Evolutionary conservation across 2,113 vertebrate genomes (phyloP).

Genomic region (Nyctereutes procyonoides): DNA sequence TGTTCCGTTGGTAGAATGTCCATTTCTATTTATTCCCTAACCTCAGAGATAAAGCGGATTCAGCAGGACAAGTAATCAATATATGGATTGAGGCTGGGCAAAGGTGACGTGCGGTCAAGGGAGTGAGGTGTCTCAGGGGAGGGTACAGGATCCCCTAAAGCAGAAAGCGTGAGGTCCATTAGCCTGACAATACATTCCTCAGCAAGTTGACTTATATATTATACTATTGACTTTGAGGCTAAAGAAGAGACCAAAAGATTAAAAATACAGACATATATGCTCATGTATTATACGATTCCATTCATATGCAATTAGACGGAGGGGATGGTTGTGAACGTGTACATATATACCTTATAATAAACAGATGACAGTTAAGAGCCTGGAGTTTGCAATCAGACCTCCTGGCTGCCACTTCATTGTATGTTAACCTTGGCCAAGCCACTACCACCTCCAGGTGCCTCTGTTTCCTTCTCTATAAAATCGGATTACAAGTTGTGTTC

Average conservation of each 20-base stretch:
- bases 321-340: too few relatives aligned
- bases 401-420: neutral
- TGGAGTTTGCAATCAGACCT: neutral
- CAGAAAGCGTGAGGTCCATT: neutral
- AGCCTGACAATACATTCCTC: fast-evolving
- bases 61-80: neutral
- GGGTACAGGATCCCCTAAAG: neutral
- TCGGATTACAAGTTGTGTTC: neutral
- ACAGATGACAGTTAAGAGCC: fast-evolving
- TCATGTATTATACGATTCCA: neutral
- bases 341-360: neutral
- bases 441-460: neutral
- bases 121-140: neutral
- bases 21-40: neutral
- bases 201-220: neutral
- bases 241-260: neutral
- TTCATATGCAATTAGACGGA: neutral
- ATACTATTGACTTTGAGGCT: neutral
- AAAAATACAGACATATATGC: neutral
- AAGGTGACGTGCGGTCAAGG: neutral
- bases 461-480: neutral
- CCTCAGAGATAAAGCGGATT: neutral
- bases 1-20: neutral
- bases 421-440: neutral
- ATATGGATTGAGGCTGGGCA: fast-evolving